Evolutionary conservation across 2,888 invertebrate genomes (phyloP).

Genomic region (Neria commutata): DNA sequence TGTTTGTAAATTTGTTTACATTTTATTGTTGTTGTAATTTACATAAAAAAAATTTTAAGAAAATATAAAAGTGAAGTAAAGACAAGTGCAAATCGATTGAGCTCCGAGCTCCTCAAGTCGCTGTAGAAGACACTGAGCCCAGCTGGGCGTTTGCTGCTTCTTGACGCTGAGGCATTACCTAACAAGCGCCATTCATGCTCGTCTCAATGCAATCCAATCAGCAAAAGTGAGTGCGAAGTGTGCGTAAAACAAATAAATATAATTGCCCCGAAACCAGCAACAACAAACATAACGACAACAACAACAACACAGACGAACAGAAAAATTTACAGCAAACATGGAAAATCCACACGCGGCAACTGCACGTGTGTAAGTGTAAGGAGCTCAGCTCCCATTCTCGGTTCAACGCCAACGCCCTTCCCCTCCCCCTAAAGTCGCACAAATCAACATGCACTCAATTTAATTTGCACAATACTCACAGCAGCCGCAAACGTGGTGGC

Average conservation of each 20-base stretch:
- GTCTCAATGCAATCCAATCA: too few species aligned
- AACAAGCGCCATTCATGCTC: too few species aligned
- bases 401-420: constrained; percentile 15
- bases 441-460: constrained; percentile 40
- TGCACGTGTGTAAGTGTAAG: constrained; percentile 28
- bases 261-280: constrained; percentile 4
- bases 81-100: too few species aligned
- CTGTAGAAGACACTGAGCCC: too few species aligned
- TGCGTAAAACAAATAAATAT: constrained; percentile 13
- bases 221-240: not conserved
- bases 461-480: constrained; percentile 54
- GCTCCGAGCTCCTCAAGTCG: too few species aligned
- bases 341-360: constrained; percentile 51
- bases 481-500: constrained; percentile 40
- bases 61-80: too few species aligned
- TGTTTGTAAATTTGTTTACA: too few species aligned
- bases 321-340: constrained; percentile 31
- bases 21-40: too few species aligned
- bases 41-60: too few species aligned
- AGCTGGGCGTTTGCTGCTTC: too few species aligned
- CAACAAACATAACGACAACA: constrained; percentile 12
- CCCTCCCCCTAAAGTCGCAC: constrained; percentile 3
- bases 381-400: constrained; percentile 9
- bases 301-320: constrained; percentile 43
- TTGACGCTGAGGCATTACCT: too few species aligned